Base-by-base conservation (phyloP, 1,140 invertebrate genomes). In the Sarcophaga bullata region DNA sequence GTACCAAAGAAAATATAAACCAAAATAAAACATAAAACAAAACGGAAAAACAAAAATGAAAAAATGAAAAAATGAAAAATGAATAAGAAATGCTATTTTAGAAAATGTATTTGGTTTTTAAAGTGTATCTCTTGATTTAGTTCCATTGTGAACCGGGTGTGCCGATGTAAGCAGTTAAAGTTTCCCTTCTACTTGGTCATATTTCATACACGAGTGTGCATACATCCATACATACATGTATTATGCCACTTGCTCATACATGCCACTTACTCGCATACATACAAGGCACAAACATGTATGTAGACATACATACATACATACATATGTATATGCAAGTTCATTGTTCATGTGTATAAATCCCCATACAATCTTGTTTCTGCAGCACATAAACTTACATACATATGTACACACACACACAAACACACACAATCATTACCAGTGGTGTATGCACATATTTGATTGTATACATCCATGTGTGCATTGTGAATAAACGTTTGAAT, bases 61-160 rank as follows among this genome's bases (percentile, higher is more conserved):
- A 37, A 37, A 37, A 37, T 2, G 1, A 37, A 37, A 37, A 37
- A 2, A 37, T 37, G 25, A 37, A 37, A 37, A 37, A 37, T 37
- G 25, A 37, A 2, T 37, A 37, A 37, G 25, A 37, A 37, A 37
- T 37, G 25, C 25, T 58, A 58, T 58, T n/a, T 58, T 37, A 37
- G 25, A 37, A 37, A 37, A 58, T 58, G 13, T 58, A 58, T 58
- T 7, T 58, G 54, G 54, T 58, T 58, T 37, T 58, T n/a, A 58
- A 58, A 58, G 15, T n/a, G 54, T 58, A 58, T 58, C 54, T 58
- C n/a, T 58, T 58, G 54, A 58, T 58, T 58, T 58, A 58, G 54
- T 58, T 58, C 13, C 54, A 58, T 4, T 58, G 54, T 13, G 25
- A 4, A 58, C 54, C 15, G 54, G 11, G 54, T 13, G 15, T 58